These are phyloP conservation scores for Atta texana DNA, from an alignment of 1,140 invertebrate species.

Conservation along the genomic window DNA sequence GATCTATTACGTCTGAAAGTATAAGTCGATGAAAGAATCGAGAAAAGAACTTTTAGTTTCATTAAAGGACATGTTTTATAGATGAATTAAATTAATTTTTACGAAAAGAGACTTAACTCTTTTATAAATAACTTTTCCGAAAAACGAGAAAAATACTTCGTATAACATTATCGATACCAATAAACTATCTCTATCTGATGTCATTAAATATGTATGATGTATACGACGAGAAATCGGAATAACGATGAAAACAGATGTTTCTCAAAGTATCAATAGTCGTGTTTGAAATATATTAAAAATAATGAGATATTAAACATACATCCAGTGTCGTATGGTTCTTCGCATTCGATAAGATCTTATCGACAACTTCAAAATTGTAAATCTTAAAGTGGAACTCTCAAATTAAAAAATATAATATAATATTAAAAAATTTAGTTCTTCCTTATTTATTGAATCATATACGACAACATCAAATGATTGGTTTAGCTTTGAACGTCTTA, in stretches of 20 bases:
- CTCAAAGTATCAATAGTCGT: not conserved
- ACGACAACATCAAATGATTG: no score
- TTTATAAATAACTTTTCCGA: not conserved
- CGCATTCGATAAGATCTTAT: constrained; percentile 11
- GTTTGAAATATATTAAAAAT: not conserved
- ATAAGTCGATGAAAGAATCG: not conserved
- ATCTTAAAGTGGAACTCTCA: no score
- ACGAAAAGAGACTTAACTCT: not conserved
- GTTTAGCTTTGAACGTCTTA: no score
- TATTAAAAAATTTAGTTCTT: no score
- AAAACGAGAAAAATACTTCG: not conserved
- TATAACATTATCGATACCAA: not conserved
- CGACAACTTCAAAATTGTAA: no score
- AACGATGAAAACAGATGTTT: not conserved
- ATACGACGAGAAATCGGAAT: not conserved
- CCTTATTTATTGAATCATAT: no score
- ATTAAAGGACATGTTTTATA: not conserved
- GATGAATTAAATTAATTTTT: not conserved
- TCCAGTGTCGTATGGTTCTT: not conserved
- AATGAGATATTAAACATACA: no score
- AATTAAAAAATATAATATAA: no score
- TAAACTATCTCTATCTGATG: not conserved
- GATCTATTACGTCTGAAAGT: not conserved
- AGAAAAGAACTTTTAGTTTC: not conserved
- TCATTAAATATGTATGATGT: not conserved